These are phyloP conservation scores for Oscheius sp. DNA, from an alignment of 2,888 invertebrate genomes.

Conservation along the genomic window DNA sequence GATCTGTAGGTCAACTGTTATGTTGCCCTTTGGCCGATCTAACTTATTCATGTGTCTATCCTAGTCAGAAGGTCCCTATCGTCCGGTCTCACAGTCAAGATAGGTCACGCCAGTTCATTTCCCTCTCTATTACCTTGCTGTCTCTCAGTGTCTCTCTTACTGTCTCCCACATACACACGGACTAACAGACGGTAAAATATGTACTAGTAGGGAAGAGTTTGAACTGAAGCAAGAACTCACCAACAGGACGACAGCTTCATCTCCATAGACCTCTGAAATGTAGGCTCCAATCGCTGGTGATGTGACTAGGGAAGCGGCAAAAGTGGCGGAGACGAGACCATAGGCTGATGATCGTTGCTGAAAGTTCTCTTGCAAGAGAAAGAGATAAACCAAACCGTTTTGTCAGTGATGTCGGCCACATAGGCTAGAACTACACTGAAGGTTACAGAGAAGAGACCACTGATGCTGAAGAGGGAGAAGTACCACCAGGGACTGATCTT, in stretches of 20 bases:
- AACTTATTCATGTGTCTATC: no score
- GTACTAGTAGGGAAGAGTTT: no score
- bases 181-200: no score
- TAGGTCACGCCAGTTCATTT: no score
- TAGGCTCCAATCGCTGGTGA: constrained; percentile 92
- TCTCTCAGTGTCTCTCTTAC: no score
- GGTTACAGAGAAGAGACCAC: constrained; percentile 97
- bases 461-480: constrained; percentile 98
- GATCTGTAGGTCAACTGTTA: no score
- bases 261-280: constrained; percentile 82
- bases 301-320: constrained; percentile 98
- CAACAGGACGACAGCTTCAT: constrained; percentile 83
- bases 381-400: constrained; percentile 73
- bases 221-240: constrained; percentile 33
- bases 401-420: constrained; percentile 98
- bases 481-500: constrained; percentile 99
- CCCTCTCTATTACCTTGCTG: no score
- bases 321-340: constrained; percentile 88
- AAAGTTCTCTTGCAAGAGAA: not conserved
- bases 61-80: no score
- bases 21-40: no score
- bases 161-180: no score
- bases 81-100: no score
- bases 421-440: constrained; percentile 99
- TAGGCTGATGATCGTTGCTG: constrained; percentile 70